Percentiles rank a stretch among this genome's conserved stretches.
These are phyloP conservation scores for Campylomormyrus tamandua DNA, from an alignment of 2,113 vertebrate genomes.

Conservation along the genomic window DNA sequence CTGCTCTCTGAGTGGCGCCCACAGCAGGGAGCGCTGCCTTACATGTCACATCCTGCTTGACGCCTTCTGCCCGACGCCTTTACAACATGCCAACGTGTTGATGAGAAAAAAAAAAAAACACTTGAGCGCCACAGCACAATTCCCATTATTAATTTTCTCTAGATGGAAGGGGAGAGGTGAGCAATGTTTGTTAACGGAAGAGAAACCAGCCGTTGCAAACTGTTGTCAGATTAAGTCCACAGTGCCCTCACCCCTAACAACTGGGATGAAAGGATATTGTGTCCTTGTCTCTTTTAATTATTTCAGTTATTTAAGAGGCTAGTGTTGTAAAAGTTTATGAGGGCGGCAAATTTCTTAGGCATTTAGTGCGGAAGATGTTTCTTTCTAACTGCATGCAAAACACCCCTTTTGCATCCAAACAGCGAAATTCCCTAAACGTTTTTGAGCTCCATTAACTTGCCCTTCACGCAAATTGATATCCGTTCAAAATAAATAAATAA, in stretches of 20 bases:
- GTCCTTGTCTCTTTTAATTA: conserved; percentile 22
- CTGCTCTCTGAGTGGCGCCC: background rate
- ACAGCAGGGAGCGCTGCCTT: background rate
- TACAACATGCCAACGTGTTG: background rate
- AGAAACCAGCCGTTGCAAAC: conserved; percentile 22
- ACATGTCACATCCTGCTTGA: conserved; percentile 1
- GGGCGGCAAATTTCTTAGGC: background rate
- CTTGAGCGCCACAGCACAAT: background rate
- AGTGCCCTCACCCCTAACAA: conserved; percentile 8
- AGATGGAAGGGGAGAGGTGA: conserved; percentile 8
- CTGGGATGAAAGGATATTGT: conserved; percentile 17
- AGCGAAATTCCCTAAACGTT: background rate
- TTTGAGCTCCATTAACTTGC: background rate
- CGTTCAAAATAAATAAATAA: background rate
- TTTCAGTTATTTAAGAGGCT: conserved; percentile 11
- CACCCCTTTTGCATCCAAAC: background rate
- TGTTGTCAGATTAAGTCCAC: conserved; percentile 19
- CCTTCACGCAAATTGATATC: conserved; percentile 1
- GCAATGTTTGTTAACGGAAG: conserved; percentile 23
- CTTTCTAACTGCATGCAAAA: background rate
- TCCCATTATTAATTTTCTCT: conserved; percentile 9
- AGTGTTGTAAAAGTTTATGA: background rate
- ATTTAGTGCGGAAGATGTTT: background rate
- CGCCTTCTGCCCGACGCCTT: background rate
- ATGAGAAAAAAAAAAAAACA: conserved; percentile 17